Base-by-base conservation (phyloP, 2,797 vertebrate genomes). In the Tiaroga cobitis region DNA sequence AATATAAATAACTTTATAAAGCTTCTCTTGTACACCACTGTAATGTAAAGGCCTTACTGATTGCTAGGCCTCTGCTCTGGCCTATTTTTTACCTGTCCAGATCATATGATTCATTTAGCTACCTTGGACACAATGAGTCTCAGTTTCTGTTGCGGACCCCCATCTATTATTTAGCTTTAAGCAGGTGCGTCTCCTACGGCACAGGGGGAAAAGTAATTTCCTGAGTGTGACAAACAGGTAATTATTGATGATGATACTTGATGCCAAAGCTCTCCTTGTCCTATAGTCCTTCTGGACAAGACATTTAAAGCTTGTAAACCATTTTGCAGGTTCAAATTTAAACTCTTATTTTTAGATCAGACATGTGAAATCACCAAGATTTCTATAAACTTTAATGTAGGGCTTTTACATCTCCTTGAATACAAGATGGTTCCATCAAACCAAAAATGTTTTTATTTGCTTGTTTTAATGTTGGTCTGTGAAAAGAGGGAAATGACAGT, bases 161-260 rank as follows among this genome's bases (percentile, higher is more conserved):
- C 67, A 88, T 92, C 85, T 86, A 91, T 90, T 89, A 92, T 92
- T 92, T 67, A 92, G 86, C 82, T 85, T 82, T 73, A 63, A 85
- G 88, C 92, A 92, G 90, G 90, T 92, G 91, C 69, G 88, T 91
- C 86, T 91, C 89, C 87, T 81, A 84, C 56, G 78, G 77, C 87
- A 82, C 72, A 77, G 46, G 84, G 65, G 63, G 85, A 85, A 90
- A 90, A 90, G 87, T 85, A 87, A 92, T 90, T 90, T 90, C 86
- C 90, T 92, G 83, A 92, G 88, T 87, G 85, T 83, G 76, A 90
- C 73, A 69, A 78, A 80, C 78, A 85, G 84, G 56, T 85, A 91
- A 91, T 91, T 90, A 92, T 91, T 91, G 39, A 92, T 92, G 87
- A 81, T 80, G 89, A 88, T 86, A 91, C 82, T 74, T 69, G 85